phyloP scores from a whole-genome alignment of 2,888 invertebrate genomes.

The Labia minor region DNA sequence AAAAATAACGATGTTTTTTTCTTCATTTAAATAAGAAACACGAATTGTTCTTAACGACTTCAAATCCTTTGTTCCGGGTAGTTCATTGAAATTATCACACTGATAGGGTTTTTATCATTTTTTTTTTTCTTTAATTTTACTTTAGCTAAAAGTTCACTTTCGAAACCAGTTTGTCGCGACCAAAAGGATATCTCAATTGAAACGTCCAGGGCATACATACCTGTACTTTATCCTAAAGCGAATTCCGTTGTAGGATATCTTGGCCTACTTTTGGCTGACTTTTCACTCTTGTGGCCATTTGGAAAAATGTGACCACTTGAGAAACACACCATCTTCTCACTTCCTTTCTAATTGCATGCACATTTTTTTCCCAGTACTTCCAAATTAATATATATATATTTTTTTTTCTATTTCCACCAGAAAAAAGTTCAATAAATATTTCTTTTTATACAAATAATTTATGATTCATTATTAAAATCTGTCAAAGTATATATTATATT shows the following conservation, averaged over 20 bases:
- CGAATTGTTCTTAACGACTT: too few relatives aligned
- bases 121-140: background rate
- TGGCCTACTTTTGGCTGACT: background rate
- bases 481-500: too few relatives aligned
- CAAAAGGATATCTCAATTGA: background rate
- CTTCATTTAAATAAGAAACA: too few relatives aligned
- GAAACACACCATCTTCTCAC: background rate
- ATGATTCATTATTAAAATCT: too few relatives aligned
- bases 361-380: too few relatives aligned
- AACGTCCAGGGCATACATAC: background rate
- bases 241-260: background rate
- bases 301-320: background rate
- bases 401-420: too few relatives aligned
- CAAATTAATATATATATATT: too few relatives aligned
- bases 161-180: background rate
- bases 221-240: too few relatives aligned
- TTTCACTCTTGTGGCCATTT: background rate
- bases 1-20: too few relatives aligned
- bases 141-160: background rate
- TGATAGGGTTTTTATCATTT: background rate
- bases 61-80: background rate
- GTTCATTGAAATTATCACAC: background rate
- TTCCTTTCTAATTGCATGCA: too few relatives aligned
- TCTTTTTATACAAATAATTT: too few relatives aligned
- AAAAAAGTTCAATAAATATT: too few relatives aligned